Evolutionary conservation across 2,888 invertebrate species (phyloP).

Genomic region (Chloroclystis v-ata): DNA sequence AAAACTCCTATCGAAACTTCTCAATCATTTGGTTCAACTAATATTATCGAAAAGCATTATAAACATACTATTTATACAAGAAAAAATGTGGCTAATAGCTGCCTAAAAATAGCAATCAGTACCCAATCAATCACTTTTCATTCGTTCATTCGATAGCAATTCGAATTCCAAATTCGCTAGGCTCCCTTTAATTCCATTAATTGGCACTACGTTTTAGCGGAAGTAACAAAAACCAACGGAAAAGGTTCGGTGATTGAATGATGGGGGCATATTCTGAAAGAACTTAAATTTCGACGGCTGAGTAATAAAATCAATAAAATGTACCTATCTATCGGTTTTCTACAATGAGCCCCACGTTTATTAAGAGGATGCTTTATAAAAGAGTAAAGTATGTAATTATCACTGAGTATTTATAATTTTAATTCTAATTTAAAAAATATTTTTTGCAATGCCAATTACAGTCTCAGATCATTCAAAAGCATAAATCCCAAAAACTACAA

Average conservation of each 20-base stretch:
- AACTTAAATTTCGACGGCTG: background rate
- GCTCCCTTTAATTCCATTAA: slow-evolving; percentile 32
- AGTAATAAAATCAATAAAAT: background rate
- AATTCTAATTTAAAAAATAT: background rate
- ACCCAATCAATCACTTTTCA: slow-evolving; percentile 16
- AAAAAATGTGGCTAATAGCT: background rate
- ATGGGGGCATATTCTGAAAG: slow-evolving; percentile 21
- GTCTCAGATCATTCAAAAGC: slow-evolving; percentile 14
- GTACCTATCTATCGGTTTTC: no score
- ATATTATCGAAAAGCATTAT: no score
- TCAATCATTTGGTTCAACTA: no score
- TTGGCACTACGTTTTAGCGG: slow-evolving; percentile 27
- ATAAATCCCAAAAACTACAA: slow-evolving; percentile 23
- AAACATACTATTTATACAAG: background rate
- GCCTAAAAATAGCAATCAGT: slow-evolving; percentile 18
- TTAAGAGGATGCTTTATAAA: no score
- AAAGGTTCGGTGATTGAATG: slow-evolving; percentile 46
- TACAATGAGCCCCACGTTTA: no score
- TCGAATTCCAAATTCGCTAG: slow-evolving; percentile 25
- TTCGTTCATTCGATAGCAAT: slow-evolving; percentile 23
- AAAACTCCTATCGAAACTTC: no score
- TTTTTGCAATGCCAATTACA: slow-evolving; percentile 9
- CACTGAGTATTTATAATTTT: no score
- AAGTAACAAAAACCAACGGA: slow-evolving; percentile 36
- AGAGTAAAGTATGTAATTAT: no score